Percentiles rank a stretch among this genome's conserved stretches.
Conservation (phyloP, 2,797 vertebrate genomes). For the Manis crassicaudata region DNA sequence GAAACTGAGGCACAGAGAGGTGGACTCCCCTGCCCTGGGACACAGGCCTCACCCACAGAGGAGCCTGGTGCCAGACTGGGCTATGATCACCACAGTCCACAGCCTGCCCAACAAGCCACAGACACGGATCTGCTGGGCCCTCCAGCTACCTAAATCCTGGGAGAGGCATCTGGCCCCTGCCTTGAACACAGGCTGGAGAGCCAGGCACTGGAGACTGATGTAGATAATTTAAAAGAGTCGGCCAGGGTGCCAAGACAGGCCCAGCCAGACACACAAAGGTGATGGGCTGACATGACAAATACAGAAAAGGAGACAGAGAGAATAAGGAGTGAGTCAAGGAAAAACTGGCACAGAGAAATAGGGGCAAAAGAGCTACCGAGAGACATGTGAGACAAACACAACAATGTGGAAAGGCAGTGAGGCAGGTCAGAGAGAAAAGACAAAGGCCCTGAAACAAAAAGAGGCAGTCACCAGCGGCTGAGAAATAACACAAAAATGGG, state of each 20-base stretch:
- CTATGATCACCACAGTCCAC: not conserved
- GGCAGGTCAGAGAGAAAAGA: not conserved
- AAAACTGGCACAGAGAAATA: not conserved
- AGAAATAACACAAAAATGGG: not conserved
- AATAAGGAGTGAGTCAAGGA: not conserved
- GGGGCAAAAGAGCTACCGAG: not conserved
- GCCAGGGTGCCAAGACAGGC: not conserved
- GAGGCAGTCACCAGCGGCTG: not conserved
- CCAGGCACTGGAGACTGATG: not conserved
- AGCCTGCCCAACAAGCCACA: not conserved
- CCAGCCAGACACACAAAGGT: not conserved
- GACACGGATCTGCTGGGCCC: not conserved
- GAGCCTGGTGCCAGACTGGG: not conserved
- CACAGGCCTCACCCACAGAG: not conserved
- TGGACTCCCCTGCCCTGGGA: not conserved
- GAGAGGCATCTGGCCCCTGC: not conserved
- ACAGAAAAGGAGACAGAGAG: not conserved
- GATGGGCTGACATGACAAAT: not conserved
- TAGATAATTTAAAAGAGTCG: not conserved
- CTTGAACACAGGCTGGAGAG: not conserved
- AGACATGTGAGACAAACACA: not conserved
- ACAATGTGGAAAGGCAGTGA: not conserved
- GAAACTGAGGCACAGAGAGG: not conserved
- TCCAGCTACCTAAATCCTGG: not conserved
- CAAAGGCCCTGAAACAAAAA: not conserved